Base-by-base conservation (phyloP, 2,797 vertebrate genomes). In the Orientallactaga sibirica region DNA sequence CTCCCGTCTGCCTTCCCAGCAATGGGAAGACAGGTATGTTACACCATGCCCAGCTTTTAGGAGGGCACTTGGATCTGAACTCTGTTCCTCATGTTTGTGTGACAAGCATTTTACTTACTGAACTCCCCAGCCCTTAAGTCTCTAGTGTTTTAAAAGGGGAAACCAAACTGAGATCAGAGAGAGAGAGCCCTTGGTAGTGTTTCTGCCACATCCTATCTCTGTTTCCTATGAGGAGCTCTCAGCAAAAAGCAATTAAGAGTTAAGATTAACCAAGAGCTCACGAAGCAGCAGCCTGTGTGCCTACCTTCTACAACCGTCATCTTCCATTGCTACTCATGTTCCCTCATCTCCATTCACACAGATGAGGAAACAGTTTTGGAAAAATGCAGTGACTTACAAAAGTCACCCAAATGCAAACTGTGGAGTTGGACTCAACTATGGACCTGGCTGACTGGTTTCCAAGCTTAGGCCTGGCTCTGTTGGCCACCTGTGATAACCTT, bases 321-420 rank as follows among this genome's bases (percentile, higher is more conserved):
- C 66, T 88, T 75, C 41, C 9, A 67, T 48, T 25, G 41, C 61
- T 77, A 33, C 52, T 91, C 7, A 5, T 24, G 27, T 4, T 25
- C 29, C 29, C 55, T 93, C n/a, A 43, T 20, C 37, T 64, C 68
- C 20, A 37, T 88, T 79, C 82, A 7, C 58, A 55, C 37, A 89
- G 84, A 75, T 48, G 70, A 92, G 48, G 77, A 85, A 48, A 83
- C 24, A 87, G 66, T 70, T 77, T 92, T 71, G 83, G 64, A 37
- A 83, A 77, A 19, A 61, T 22, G 3, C 3, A 61, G 33, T 71
- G 11, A 70, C 41, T 92, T 75, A 29, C 64, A 15, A 29, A 61
- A 81, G 66, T 79, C 41, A n/a, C 20, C 20, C 86, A 66, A 16
- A 29, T 67, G 20, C 79, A 81, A 88, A 58, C n/a, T 43, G 48